Conservation (phyloP, 2,113 vertebrate species). For the Gymnobelideus leadbeateri region DNA sequence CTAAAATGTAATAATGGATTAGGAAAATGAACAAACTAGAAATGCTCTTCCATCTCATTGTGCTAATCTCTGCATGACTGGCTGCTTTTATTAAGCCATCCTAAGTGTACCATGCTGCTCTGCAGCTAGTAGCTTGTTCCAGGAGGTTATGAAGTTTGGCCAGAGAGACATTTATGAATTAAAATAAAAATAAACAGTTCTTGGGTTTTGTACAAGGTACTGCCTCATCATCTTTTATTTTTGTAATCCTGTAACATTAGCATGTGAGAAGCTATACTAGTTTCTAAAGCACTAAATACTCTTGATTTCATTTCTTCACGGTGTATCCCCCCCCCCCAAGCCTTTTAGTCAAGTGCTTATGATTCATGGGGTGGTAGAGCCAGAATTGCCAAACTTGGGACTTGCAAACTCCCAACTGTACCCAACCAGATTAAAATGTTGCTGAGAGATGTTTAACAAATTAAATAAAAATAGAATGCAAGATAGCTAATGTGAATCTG, state of each 20-base stretch:
- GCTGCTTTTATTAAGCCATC: conserved; percentile 11
- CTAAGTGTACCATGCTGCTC: conserved; percentile 22
- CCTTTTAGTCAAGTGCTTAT: neutral
- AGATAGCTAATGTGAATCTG: neutral
- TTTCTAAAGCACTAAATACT: neutral
- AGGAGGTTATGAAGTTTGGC: neutral
- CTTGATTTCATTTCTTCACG: neutral
- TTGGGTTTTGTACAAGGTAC: conserved; percentile 30
- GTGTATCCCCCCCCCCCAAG: neutral
- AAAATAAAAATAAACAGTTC: conserved; percentile 7
- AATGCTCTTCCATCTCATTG: neutral
- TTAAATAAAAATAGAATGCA: neutral
- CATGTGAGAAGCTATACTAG: neutral
- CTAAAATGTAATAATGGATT: neutral
- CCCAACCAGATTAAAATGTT: neutral
- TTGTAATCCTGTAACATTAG: neutral
- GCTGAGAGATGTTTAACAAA: neutral
- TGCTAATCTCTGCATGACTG: neutral
- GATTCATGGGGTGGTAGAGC: neutral
- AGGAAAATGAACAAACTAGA: conserved; percentile 18
- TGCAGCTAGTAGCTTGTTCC: neutral
- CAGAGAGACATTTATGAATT: neutral
- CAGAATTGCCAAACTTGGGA: neutral
- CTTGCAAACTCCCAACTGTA: neutral
- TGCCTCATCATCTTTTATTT: neutral